Evolutionary conservation across 2,888 invertebrate genomes (phyloP).

Genomic region (Tenodera sinensis): DNA sequence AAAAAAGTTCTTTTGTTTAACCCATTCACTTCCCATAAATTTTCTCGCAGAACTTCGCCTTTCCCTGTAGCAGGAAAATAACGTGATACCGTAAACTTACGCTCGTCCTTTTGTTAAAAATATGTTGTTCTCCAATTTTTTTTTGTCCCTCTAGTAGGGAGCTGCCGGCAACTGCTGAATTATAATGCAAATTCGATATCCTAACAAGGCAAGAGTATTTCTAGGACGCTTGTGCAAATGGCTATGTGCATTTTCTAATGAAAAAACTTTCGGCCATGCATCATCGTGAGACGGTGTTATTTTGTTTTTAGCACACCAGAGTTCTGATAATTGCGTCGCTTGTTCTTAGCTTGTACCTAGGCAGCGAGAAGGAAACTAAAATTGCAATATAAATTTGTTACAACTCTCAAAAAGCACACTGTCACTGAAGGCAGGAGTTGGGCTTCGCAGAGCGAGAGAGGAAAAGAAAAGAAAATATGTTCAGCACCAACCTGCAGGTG

Average conservation of each 20-base stretch:
- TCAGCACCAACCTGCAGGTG: background rate
- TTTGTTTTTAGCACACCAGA: background rate
- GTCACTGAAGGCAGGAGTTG: background rate
- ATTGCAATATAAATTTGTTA: background rate
- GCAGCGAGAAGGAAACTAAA: background rate
- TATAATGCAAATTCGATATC: slow-evolving; percentile 17
- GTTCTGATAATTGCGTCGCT: background rate
- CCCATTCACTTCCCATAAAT: background rate
- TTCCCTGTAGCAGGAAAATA: background rate
- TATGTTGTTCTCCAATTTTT: slow-evolving; percentile 13
- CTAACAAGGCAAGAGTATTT: slow-evolving; percentile 8
- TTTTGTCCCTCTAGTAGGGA: background rate
- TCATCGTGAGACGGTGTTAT: background rate
- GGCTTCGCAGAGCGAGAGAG: background rate
- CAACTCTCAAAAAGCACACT: background rate
- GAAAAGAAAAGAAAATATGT: background rate
- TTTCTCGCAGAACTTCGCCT: background rate
- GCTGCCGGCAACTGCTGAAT: background rate
- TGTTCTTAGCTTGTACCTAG: background rate
- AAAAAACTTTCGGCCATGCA: slow-evolving; percentile 15
- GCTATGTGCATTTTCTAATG: slow-evolving; percentile 17
- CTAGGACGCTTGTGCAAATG: slow-evolving; percentile 4
- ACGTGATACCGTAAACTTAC: slow-evolving; percentile 1
- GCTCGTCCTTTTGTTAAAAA: slow-evolving; percentile 11
- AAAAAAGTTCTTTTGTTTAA: background rate